Evolutionary conservation across 2,797 vertebrate species (phyloP).

Genomic region (Stomatorhinus walkeri): DNA sequence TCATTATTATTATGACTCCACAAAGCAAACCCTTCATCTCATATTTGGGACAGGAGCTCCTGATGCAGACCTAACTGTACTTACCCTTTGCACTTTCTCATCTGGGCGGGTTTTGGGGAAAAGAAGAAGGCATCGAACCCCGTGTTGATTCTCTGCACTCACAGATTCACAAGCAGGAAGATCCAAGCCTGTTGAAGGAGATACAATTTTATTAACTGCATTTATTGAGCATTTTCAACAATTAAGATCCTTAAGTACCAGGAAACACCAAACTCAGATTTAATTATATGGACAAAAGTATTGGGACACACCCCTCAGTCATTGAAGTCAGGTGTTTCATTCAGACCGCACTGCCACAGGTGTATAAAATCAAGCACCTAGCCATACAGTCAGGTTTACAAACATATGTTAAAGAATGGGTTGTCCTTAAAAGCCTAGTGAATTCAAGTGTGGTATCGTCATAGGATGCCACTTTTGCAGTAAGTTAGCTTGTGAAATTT

Average conservation of each 20-base stretch:
- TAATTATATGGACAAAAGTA: neutral
- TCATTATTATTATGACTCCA: neutral
- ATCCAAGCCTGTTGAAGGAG: neutral
- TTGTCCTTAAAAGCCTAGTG: neutral
- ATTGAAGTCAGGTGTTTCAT: neutral
- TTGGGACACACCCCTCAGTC: neutral
- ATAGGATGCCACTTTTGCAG: neutral
- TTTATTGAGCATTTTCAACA: neutral
- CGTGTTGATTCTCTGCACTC: neutral
- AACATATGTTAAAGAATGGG: neutral
- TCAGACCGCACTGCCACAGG: neutral
- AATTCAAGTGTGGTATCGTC: neutral
- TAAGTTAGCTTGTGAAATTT: neutral
- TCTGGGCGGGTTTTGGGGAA: neutral
- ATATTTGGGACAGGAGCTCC: neutral
- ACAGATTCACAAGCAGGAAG: neutral
- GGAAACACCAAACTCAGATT: neutral
- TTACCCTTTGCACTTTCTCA: neutral
- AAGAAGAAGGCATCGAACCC: neutral
- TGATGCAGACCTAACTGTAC: neutral
- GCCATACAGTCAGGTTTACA: neutral
- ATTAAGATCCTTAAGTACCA: neutral
- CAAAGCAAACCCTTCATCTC: neutral
- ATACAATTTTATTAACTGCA: neutral
- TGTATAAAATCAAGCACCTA: neutral